phyloP scores from a whole-genome alignment of 1,140 invertebrate species.

The Papilio aristodemus region DNA sequence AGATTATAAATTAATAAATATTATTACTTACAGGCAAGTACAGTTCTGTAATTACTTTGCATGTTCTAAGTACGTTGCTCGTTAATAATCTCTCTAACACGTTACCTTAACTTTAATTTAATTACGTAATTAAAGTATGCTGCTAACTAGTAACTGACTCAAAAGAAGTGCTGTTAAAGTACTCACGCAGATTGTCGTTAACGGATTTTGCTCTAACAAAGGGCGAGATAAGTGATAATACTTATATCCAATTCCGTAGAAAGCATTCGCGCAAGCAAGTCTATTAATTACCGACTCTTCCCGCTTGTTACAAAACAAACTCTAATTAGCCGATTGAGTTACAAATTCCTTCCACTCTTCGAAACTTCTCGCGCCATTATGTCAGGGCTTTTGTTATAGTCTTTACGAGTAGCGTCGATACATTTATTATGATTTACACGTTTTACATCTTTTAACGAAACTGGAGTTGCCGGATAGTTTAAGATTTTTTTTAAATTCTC shows the following conservation, averaged over 20 bases:
- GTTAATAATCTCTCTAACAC: too few species aligned
- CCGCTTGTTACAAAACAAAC: slow-evolving; percentile 49
- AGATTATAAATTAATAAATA: too few species aligned
- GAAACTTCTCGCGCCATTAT: slow-evolving; percentile 46
- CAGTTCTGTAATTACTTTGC: neutral
- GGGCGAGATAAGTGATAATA: slow-evolving; percentile 30
- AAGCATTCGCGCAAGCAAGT: slow-evolving; percentile 35
- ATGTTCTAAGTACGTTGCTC: neutral
- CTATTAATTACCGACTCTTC: slow-evolving; percentile 47
- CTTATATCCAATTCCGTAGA: slow-evolving; percentile 34
- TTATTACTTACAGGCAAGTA: too few species aligned
- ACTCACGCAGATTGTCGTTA: slow-evolving; percentile 18
- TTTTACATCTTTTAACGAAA: neutral
- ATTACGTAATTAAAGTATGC: neutral
- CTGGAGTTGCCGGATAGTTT: too few species aligned
- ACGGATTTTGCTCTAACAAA: slow-evolving; percentile 27
- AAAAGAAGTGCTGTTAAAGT: neutral
- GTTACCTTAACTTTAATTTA: neutral
- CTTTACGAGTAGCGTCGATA: slow-evolving; percentile 31
- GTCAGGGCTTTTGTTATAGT: slow-evolving; percentile 52
- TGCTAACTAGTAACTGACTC: neutral
- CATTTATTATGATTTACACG: slow-evolving; percentile 38
- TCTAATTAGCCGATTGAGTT: slow-evolving; percentile 57
- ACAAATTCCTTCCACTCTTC: slow-evolving; percentile 51
- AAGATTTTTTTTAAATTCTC: too few species aligned